Conservation (phyloP, 2,113 vertebrate genomes). For the Terrapene triunguis region DNA sequence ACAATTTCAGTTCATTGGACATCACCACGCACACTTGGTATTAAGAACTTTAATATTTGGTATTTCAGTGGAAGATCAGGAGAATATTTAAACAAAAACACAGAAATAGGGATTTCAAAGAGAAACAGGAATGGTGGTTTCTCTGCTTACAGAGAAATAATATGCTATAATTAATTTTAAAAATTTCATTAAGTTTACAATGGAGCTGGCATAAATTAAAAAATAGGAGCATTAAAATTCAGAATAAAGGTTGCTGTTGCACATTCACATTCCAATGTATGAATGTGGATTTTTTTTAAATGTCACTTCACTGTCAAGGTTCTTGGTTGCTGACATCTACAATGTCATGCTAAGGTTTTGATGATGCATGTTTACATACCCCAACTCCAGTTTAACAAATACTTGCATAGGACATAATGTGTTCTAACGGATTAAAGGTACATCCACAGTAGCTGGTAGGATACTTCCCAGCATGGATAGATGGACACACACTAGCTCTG, state of each 20-base stretch:
- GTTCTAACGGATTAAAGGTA: neutral
- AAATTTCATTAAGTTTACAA: neutral
- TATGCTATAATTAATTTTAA: neutral
- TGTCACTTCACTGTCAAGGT: neutral
- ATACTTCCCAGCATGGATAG: no score
- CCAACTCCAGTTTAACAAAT: neutral
- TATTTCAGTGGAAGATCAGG: constrained; percentile 21
- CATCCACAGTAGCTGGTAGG: neutral
- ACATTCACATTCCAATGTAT: neutral
- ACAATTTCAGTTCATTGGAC: constrained; percentile 17
- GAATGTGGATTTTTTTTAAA: neutral
- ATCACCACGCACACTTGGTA: neutral
- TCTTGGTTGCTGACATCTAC: neutral
- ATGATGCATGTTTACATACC: neutral
- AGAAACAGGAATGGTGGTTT: neutral
- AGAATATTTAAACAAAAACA: constrained; percentile 25
- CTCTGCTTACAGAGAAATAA: constrained; percentile 7
- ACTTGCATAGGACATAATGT: neutral
- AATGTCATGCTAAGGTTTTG: neutral
- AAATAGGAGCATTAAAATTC: neutral
- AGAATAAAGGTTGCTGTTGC: neutral
- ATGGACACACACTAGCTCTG: no score
- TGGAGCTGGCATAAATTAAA: neutral
- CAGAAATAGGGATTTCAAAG: neutral
- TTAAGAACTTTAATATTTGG: constrained; percentile 10